Base-by-base conservation (phyloP, 1,140 invertebrate genomes). In the Tribolium madens region DNA sequence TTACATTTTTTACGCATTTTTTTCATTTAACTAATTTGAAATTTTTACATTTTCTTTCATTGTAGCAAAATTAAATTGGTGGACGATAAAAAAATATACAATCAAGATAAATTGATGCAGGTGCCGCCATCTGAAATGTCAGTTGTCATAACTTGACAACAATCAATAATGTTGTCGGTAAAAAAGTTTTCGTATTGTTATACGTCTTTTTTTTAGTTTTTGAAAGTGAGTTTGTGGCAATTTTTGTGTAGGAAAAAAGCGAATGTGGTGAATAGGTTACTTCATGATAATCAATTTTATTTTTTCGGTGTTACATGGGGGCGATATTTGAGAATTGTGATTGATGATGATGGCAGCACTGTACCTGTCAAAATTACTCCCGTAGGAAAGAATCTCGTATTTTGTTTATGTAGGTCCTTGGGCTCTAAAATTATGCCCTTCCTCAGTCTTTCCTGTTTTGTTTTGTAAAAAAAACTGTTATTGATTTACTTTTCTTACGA, bases 41-140 rank as follows among this genome's bases (percentile, higher is more conserved):
- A 71, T 13, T 47, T 48, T 71, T 36, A 71, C 14, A 15, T 71
- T 47, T 46, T 47, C 10, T 71, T 71, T 71, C 47, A 47, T 71
- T 64, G 21, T 33, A 64, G 36, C 57, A 13, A 64, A 64, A 33
- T 64, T 64, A 33, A 64, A 64, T 33, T 64, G n/a, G n/a, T 31
- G 26, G 4, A 64, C 21, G 26, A 14, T 33, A 64, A 64, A 64
- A 42, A 31, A 31, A 64, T 64, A 57, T 21, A 64, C 12, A 21
- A 64, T 31, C n/a, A 64, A 57, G 10, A 57, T 12, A 64, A 64
- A 31, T 26, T 64, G 57, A 33, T 4, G 13, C 14, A n/a, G 1
- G 57, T 64, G 14, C 9, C 14, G 57, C 57, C 57, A 64, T 64
- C 57, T 64, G 57, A 9, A 33, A 64, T 9, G 57, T 33, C 57